A percentile compares a stretch with the other conserved stretches of the same genome.
phyloP scores from a whole-genome alignment of 1,140 invertebrate species.

The Conus ventricosus region DNA sequence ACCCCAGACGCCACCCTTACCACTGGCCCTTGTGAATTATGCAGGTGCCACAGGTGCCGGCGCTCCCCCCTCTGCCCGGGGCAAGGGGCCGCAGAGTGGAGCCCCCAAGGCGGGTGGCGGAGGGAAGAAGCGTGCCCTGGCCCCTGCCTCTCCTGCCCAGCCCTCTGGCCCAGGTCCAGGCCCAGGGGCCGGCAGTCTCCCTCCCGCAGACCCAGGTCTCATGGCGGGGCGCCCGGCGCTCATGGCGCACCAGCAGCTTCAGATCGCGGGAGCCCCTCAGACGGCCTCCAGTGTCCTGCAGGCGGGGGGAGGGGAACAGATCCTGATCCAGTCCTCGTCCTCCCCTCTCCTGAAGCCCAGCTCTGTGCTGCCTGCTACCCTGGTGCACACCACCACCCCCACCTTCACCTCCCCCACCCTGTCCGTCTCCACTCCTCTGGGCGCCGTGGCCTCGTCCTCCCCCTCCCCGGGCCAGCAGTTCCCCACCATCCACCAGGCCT shows the following conservation, averaged over 20 bases:
- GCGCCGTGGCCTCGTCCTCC: neutral
- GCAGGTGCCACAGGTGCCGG: slow-evolving; percentile 49
- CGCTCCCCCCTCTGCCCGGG: neutral
- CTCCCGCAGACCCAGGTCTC: neutral
- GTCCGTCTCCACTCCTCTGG: neutral
- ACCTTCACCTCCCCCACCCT: neutral
- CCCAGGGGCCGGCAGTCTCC: neutral
- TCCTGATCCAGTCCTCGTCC: slow-evolving; percentile 22
- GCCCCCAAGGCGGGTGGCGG: slow-evolving; percentile 29
- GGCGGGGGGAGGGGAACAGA: neutral
- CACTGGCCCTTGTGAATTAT: slow-evolving; percentile 54
- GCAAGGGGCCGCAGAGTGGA: slow-evolving; percentile 19
- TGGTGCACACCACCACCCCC: slow-evolving; percentile 5
- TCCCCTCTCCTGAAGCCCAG: neutral
- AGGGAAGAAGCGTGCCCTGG: slow-evolving; percentile 22
- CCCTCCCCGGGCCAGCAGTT: slow-evolving; percentile 37
- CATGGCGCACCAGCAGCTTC: slow-evolving; percentile 4
- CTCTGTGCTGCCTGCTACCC: slow-evolving; percentile 8
- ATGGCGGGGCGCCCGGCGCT: neutral
- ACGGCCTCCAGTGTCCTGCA: neutral
- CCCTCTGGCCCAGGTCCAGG: slow-evolving; percentile 26
- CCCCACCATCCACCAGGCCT: slow-evolving; percentile 47
- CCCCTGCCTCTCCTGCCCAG: slow-evolving; percentile 10
- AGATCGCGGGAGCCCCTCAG: slow-evolving; percentile 30
- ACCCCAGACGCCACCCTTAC: slow-evolving; percentile 57